phyloP scores from a whole-genome alignment of 2,797 vertebrate genomes.

The Darevskia mixta region DNA sequence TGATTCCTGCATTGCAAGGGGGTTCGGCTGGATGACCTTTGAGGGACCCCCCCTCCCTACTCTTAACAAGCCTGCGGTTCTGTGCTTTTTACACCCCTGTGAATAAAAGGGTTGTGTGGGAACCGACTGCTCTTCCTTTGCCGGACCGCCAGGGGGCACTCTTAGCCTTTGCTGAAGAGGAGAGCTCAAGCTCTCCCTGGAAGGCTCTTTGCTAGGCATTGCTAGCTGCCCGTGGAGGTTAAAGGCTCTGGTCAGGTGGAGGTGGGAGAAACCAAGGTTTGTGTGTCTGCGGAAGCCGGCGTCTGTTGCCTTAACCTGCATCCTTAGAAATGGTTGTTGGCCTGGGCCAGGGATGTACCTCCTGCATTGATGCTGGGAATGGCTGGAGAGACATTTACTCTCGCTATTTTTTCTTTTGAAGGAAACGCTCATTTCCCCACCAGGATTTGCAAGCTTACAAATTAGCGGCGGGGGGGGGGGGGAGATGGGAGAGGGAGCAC shows the following conservation, averaged over 20 bases:
- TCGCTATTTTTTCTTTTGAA: background rate
- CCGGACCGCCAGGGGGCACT: constrained; percentile 79
- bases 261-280: background rate
- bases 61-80: too few species aligned
- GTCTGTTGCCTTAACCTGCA: constrained; percentile 1
- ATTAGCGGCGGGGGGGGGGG: background rate
- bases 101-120: background rate
- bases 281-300: too few species aligned
- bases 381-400: background rate
- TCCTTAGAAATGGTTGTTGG: background rate
- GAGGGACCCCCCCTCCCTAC: too few species aligned
- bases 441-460: background rate
- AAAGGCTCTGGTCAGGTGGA: background rate
- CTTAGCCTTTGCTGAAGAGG: constrained; percentile 66
- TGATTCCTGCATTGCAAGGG: background rate
- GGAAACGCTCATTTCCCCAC: background rate
- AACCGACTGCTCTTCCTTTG: background rate
- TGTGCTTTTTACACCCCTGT: too few species aligned
- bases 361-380: background rate
- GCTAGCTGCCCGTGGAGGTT: background rate
- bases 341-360: background rate
- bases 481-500: background rate
- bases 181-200: background rate
- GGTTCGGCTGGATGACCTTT: background rate
- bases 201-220: background rate